Percentiles rank a stretch among this genome's conserved stretches.
Conservation (phyloP, 2,797 vertebrate genomes). For the Phalanger gymnotis region DNA sequence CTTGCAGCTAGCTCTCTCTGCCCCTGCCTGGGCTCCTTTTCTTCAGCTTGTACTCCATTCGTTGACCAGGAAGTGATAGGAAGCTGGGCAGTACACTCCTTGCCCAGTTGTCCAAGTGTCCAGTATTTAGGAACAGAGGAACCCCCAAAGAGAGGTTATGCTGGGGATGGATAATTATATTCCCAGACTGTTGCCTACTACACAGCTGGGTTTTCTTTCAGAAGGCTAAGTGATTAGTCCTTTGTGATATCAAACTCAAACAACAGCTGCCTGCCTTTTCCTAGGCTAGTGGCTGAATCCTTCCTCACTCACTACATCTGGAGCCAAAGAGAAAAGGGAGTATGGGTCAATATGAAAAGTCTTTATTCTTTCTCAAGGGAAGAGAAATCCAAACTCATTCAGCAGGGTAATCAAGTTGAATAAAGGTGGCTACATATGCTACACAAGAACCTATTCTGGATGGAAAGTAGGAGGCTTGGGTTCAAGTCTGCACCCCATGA, state of each 20-base stretch:
- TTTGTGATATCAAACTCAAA: not conserved
- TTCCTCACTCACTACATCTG: not conserved
- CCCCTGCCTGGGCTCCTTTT: not conserved
- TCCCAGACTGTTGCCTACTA: not conserved
- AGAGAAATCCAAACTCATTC: not conserved
- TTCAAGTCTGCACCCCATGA: not conserved
- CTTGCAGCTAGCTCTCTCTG: not conserved
- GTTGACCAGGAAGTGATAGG: slow-evolving; percentile 72
- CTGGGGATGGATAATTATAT: not conserved
- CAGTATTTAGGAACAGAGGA: not conserved
- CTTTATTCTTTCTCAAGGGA: not conserved
- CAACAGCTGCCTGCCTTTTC: not conserved
- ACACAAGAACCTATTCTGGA: not conserved
- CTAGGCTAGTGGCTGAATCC: not conserved
- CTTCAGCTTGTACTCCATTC: not conserved
- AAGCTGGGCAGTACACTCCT: slow-evolving; percentile 12
- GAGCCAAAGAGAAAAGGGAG: not conserved
- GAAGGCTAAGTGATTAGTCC: not conserved
- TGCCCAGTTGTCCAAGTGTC: not conserved
- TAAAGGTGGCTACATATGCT: not conserved
- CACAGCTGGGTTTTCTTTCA: not conserved
- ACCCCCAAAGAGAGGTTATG: not conserved
- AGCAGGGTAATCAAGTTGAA: not conserved
- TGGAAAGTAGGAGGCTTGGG: not conserved
- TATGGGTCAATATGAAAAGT: not conserved